Conservation (phyloP, 1,140 invertebrate species). For the Drosophila athabasca region DNA sequence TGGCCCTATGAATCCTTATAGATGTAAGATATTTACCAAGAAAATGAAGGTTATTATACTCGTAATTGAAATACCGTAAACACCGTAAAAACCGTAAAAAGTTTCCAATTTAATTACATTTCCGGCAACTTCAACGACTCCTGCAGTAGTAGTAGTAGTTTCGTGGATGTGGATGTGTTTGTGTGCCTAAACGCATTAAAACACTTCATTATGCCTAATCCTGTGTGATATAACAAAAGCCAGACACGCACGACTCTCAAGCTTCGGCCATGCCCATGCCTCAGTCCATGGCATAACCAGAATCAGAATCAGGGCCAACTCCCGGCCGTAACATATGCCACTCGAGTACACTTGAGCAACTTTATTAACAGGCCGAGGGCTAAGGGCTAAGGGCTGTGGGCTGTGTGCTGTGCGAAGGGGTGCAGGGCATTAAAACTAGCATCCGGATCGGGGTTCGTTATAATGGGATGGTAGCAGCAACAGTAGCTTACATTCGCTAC, state of each 20-base stretch:
- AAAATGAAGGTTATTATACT: conserved; percentile 32
- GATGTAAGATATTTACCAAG: background rate
- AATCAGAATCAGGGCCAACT: conserved; percentile 7
- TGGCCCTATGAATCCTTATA: no score
- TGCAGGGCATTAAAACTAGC: conserved; percentile 42
- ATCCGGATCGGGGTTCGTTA: conserved; percentile 53
- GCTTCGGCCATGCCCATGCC: conserved; percentile 32
- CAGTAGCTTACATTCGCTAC: conserved; percentile 21
- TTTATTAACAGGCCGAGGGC: conserved; percentile 59
- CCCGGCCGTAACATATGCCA: conserved; percentile 60
- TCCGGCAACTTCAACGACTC: conserved; percentile 26
- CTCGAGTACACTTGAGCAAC: conserved; percentile 76
- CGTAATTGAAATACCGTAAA: conserved; percentile 37
- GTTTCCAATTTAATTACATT: conserved; percentile 71
- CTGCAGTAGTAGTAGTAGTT: conserved; percentile 6
- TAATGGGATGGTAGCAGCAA: conserved; percentile 44
- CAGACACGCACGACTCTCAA: conserved; percentile 55
- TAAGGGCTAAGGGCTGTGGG: conserved; percentile 11
- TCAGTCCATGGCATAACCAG: background rate
- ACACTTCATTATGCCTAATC: conserved; percentile 80
- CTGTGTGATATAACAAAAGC: conserved; percentile 78
- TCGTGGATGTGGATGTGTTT: conserved; percentile 47
- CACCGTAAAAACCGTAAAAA: conserved; percentile 42
- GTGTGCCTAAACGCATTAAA: conserved; percentile 79
- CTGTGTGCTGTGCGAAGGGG: conserved; percentile 27